Base-by-base conservation (phyloP, 2,797 vertebrate species). In the Botia almorhae region DNA sequence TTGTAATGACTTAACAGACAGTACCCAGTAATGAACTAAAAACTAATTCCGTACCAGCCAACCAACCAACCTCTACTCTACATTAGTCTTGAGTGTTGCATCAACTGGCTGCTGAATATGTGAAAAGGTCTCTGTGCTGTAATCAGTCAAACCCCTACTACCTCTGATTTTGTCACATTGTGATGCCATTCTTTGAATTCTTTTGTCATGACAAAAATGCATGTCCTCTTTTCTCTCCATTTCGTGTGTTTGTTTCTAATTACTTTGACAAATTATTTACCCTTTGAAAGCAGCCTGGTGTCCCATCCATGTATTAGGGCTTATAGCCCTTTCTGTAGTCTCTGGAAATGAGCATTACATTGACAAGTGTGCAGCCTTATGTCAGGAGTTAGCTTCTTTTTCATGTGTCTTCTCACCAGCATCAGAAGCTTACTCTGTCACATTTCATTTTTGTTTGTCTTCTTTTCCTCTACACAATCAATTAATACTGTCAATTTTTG, bases 401-500 rank as follows among this genome's bases (percentile, higher is more conserved):
- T 11, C 55, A 53, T 12, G 14, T 69, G 68, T 77, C 8, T 75
- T 80, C 67, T 76, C 21, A 56, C 43, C 26, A 69, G 50, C 74
- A 55, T 75, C 67, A 68, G n/a, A 78, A 68, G 68, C 50, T 75
- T 67, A 39, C 46, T 81, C 64, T 74, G 29, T 74, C 75, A 53
- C 14, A 69, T 83, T 81, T 73, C 3, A 51, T 74, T 86, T 76
- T 74, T 84, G 3, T 65, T 39, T 61, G 26, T 64, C 55, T 71
- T 81, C 67, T 78, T 75, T 64, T 53, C 36, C 69, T 17, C 10
- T 63, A 64, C 69, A 55, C 36, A 46, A 4, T 71, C 73, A 81
- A 86, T 82, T 72, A 82, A 69, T 76, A 23, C 36, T 76, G 69
- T 60, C 56, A 83, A 43, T 79, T 85, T 87, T 69, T 46, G 26